Evolutionary conservation across 1,140 invertebrate species (phyloP), one percentile per base, ranked within the genome.

Genomic region (Diploscapter pachys): DNA sequence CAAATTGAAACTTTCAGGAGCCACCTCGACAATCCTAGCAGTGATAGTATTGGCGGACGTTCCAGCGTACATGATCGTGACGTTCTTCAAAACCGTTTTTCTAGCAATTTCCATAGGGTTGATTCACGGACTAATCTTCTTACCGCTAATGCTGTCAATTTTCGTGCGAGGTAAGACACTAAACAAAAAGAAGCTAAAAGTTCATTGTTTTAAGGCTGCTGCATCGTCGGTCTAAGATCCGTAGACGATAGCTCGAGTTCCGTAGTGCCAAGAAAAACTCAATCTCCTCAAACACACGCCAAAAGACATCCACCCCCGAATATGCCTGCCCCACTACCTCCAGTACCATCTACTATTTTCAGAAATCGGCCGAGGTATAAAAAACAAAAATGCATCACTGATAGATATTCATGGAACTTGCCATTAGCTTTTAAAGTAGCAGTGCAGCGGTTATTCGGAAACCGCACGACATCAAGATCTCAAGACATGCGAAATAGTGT

Each of bases 71-170:
- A 96, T 98, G 72, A 97, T 98, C 86, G 89, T 94, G n/a, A 95
- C 96, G 0, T 98, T 98, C 89, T 97, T 97, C 87, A 97, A 96
- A 87, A 96, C 96, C 89, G 93, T 97, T 9, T 95, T 96, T 85
- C 89, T 97, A 71, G 94, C 96, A 0, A 94, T 97, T 11, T 87
- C 92, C 8, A 89, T 96, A 73, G 93, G 94, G 0, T 87, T 95
- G 3, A 86, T 94, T 5, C 97, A 98, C 88, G 93, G 94, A 8
- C 87, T 98, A 6, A 88, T 97, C 62, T 92, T 98, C 81, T 92
- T 98, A 81, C 96, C 96, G 5, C 91, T 98, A 9, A 84, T 98
- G 3, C 86, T 99, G 9, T 92, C 92, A 4, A 87, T 97, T 66
- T 87, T 95, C 74, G 95, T 85, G 31, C 59, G 78, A 68, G 66